Conservation (phyloP, 2,888 invertebrate genomes). For the Mythimna pallens region DNA sequence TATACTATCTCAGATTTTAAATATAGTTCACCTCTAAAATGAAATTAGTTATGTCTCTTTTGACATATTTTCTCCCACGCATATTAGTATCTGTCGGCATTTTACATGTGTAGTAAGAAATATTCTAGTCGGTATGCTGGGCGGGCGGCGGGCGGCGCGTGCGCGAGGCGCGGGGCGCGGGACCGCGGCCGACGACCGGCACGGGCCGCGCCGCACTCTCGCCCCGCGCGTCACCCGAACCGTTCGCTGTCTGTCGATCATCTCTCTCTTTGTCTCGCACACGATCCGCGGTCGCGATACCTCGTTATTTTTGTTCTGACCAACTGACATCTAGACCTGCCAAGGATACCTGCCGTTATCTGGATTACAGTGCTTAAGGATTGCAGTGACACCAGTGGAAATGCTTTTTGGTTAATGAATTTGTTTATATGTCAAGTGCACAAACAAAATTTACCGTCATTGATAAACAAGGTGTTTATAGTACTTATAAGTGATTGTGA, state of each 20-base stretch:
- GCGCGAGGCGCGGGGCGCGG: conserved; percentile 78
- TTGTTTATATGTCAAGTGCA: conserved; percentile 55
- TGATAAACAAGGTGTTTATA: conserved; percentile 49
- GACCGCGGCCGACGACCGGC: conserved; percentile 75
- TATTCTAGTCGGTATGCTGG: conserved; percentile 79
- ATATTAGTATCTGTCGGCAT: conserved; percentile 80
- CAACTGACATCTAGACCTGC: conserved; percentile 64
- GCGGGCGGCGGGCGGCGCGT: conserved; percentile 83
- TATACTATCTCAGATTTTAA: conserved; percentile 42
- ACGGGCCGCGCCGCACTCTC: conserved; percentile 81
- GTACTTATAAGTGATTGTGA: conserved; percentile 28
- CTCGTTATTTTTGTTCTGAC: conserved; percentile 83
- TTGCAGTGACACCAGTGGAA: conserved; percentile 86
- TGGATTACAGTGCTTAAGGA: conserved; percentile 89
- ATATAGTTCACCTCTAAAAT: conserved; percentile 43
- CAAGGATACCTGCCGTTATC: conserved; percentile 71
- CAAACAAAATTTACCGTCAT: conserved; percentile 52
- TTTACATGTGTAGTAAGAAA: conserved; percentile 83
- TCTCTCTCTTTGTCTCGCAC: conserved; percentile 80
- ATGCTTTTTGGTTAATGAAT: conserved; percentile 54
- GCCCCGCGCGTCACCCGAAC: conserved; percentile 79
- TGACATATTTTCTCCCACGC: conserved; percentile 71
- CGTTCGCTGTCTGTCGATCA: conserved; percentile 67
- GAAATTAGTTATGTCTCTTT: conserved; percentile 53
- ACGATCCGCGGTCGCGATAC: conserved; percentile 76